Percentiles rank a stretch among this genome's conserved stretches.
Conservation (phyloP, 2,113 vertebrate genomes). For the Gambusia affinis region DNA sequence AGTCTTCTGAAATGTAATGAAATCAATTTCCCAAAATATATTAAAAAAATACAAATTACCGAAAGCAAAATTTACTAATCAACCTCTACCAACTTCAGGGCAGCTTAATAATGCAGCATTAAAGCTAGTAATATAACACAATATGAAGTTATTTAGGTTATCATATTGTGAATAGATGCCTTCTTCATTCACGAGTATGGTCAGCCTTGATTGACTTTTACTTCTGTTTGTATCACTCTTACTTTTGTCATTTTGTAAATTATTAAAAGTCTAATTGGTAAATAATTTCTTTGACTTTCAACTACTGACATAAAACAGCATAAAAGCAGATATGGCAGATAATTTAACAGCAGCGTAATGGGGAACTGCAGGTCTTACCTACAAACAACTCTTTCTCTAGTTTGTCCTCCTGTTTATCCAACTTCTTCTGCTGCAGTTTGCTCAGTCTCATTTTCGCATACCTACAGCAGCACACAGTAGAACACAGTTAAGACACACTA, state of each 20-base stretch:
- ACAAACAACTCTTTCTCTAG: slow-evolving; percentile 84
- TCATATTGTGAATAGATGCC: neutral
- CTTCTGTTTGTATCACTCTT: neutral
- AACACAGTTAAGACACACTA: neutral
- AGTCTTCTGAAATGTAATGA: too few species aligned
- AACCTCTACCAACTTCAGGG: too few species aligned
- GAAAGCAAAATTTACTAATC: too few species aligned
- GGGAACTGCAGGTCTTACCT: slow-evolving; percentile 74
- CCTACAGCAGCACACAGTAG: slow-evolving; percentile 65
- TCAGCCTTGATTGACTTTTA: neutral
- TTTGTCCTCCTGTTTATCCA: slow-evolving; percentile 71
- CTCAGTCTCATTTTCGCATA: slow-evolving; percentile 79
- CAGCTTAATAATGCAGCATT: neutral
- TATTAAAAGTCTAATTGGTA: neutral
- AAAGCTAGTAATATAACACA: neutral
- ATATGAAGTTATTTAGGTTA: neutral
- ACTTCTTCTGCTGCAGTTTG: slow-evolving; percentile 79
- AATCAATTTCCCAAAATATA: too few species aligned
- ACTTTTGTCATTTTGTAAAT: neutral
- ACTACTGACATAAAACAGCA: too few species aligned
- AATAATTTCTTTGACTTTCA: neutral
- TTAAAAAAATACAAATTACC: too few species aligned
- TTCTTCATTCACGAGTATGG: too few species aligned
- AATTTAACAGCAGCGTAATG: neutral
- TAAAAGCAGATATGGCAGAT: too few species aligned